phyloP scores from a whole-genome alignment of 2,113 vertebrate species.

The Scomber scombrus region DNA sequence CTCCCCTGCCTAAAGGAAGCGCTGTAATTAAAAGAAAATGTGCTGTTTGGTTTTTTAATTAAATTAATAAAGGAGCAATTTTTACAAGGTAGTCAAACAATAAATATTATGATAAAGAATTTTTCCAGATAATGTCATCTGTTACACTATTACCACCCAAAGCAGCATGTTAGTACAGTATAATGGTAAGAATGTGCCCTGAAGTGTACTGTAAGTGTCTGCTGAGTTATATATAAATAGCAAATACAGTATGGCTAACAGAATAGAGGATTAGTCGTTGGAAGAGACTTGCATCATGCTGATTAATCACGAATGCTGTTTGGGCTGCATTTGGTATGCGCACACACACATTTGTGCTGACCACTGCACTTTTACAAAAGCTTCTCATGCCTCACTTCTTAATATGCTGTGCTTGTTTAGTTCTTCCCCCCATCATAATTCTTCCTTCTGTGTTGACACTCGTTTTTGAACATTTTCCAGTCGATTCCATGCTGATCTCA shows the following conservation, averaged over 20 bases:
- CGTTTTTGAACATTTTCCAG: constrained; percentile 17
- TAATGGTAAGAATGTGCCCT: too few relatives aligned
- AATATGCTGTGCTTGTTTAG: constrained; percentile 22
- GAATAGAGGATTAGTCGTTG: constrained; percentile 17
- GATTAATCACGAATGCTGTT: constrained; percentile 49
- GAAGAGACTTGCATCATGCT: constrained; percentile 31
- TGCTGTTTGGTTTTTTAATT: too few relatives aligned
- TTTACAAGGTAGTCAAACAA: not conserved
- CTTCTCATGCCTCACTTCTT: constrained; percentile 17
- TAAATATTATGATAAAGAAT: not conserved
- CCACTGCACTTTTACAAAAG: constrained; percentile 3
- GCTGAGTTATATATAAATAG: not conserved
- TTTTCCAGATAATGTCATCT: not conserved
- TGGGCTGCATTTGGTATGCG: not conserved
- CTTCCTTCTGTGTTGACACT: not conserved
- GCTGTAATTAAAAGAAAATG: too few relatives aligned
- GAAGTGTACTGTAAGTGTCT: not conserved
- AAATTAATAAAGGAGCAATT: too few relatives aligned
- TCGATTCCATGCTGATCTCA: constrained; percentile 12
- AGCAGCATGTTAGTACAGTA: not conserved
- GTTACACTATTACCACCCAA: not conserved
- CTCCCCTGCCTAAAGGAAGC: too few relatives aligned
- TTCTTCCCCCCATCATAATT: not conserved
- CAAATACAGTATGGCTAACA: not conserved
- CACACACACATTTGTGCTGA: constrained; percentile 27